A percentile compares a stretch with the other conserved stretches of the same genome.
Evolutionary conservation across 2,797 vertebrate genomes (phyloP).

Genomic region (Anguilla anguilla): DNA sequence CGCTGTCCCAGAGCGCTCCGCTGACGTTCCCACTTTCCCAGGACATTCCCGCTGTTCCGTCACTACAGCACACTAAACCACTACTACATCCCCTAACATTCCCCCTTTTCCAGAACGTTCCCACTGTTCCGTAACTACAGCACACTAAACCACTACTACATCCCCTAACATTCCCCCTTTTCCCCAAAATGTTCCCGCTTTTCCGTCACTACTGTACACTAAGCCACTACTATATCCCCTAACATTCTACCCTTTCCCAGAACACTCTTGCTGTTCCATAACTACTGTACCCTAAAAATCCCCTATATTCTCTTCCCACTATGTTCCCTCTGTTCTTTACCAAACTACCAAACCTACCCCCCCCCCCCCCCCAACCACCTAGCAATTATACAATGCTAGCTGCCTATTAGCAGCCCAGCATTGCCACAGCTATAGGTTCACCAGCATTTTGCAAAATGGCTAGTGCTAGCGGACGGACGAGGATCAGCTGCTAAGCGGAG

Average conservation of each 20-base stretch:
- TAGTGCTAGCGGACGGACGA: no score
- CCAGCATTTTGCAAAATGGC: no score
- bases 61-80: background rate
- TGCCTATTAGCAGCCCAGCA: no score
- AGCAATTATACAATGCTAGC: no score
- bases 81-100: background rate
- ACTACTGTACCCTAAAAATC: no score
- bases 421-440: no score
- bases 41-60: background rate
- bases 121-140: background rate
- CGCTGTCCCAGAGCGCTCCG: background rate
- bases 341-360: no score
- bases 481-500: no score
- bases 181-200: background rate
- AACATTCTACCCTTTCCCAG: background rate
- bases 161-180: slow-evolving; percentile 18
- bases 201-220: background rate
- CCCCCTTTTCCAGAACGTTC: background rate
- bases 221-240: slow-evolving; percentile 11
- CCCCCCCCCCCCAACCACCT: no score
- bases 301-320: no score
- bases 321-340: no score
- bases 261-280: no score
- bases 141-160: background rate
- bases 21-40: background rate